These are phyloP conservation scores for Chymomyza procnemis DNA, from an alignment of 2,888 invertebrate genomes.

Conservation along the genomic window DNA sequence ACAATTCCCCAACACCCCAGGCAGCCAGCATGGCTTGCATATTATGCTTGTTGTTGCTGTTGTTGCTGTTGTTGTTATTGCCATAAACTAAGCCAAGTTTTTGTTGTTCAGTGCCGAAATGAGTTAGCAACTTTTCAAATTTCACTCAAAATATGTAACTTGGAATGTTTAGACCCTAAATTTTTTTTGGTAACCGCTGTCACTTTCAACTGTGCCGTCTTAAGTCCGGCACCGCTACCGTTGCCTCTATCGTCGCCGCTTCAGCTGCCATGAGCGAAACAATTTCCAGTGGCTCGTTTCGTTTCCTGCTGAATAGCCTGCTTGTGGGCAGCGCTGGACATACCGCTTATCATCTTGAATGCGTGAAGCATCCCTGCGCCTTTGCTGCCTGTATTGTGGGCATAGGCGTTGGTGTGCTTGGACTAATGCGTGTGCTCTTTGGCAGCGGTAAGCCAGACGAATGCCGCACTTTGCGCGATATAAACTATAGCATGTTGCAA, in stretches of 20 bases:
- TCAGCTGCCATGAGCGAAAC: slow-evolving; percentile 44
- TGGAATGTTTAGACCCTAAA: neutral
- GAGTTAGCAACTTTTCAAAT: slow-evolving; percentile 13
- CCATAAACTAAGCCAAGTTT: neutral
- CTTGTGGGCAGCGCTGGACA: slow-evolving; percentile 46
- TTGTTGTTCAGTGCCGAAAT: slow-evolving; percentile 5
- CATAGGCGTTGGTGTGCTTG: slow-evolving; percentile 54
- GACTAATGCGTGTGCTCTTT: slow-evolving; percentile 49
- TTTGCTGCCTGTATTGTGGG: slow-evolving; percentile 58
- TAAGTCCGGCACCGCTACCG: neutral
- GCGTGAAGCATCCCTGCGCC: slow-evolving; percentile 51
- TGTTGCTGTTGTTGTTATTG: neutral
- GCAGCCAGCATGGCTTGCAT: slow-evolving; percentile 7
- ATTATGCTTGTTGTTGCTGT: slow-evolving; percentile 11
- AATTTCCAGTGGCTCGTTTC: slow-evolving; percentile 39
- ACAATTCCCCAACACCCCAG: neutral
- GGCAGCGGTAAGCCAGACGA: slow-evolving; percentile 24
- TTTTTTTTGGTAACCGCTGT: neutral
- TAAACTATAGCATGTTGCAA: slow-evolving; percentile 52
- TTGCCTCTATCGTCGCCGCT: neutral
- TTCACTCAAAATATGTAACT: slow-evolving; percentile 5
- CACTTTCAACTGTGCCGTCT: neutral
- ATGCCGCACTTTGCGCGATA: slow-evolving; percentile 29
- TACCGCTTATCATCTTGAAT: slow-evolving; percentile 34
- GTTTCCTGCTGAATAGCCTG: slow-evolving; percentile 48